Evolutionary conservation across 2,797 vertebrate species (phyloP).

Genomic region (Tamandua tetradactyla): DNA sequence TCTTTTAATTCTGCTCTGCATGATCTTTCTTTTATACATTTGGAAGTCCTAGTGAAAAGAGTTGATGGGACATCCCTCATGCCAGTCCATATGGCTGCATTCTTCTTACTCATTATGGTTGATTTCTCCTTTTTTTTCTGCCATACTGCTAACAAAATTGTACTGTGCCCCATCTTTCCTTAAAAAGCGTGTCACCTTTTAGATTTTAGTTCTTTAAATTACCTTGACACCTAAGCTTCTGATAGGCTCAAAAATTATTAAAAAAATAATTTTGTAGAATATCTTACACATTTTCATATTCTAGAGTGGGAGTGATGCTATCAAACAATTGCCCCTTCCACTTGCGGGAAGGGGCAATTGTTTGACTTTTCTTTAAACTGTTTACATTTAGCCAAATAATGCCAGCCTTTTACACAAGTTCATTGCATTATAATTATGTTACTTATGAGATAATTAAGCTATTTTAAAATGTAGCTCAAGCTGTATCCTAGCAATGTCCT

Average conservation of each 20-base stretch:
- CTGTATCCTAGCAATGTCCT: too few relatives aligned
- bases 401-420: neutral
- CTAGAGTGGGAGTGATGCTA: neutral
- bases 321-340: neutral
- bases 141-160: neutral
- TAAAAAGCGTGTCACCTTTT: neutral
- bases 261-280: neutral
- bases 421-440: neutral
- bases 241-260: neutral
- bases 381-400: neutral
- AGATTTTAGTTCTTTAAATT: neutral
- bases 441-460: neutral
- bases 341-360: neutral
- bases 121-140: neutral
- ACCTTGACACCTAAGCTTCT: neutral
- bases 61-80: too few relatives aligned
- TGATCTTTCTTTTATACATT: neutral
- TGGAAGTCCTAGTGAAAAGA: neutral
- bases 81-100: too few relatives aligned
- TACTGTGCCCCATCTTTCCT: neutral
- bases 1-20: neutral
- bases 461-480: neutral
- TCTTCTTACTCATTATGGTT: neutral
- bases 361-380: neutral
- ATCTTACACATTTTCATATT: neutral